Evolutionary conservation across 2,797 vertebrate species (phyloP).

Genomic region (Sebastolobus altivelis): DNA sequence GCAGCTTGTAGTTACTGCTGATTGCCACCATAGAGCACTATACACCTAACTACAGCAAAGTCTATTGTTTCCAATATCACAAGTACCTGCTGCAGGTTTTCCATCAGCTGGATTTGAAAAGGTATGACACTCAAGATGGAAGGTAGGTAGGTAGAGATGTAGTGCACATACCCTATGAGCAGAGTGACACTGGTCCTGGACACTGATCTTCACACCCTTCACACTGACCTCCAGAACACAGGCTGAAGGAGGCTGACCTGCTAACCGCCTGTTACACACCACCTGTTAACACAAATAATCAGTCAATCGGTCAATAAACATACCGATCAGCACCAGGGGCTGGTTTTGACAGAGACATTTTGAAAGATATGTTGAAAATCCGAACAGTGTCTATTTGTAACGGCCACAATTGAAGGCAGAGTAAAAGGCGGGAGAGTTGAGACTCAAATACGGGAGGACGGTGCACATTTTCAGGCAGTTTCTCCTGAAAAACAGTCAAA

Average conservation of each 20-base stretch:
- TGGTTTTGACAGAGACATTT: not conserved
- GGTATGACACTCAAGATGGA: not conserved
- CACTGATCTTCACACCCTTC: slow-evolving; percentile 92
- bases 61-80: not conserved
- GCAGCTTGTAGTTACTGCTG: slow-evolving; percentile 7
- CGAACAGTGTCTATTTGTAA: not conserved
- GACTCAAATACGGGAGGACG: not conserved
- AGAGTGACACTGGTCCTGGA: slow-evolving; percentile 88
- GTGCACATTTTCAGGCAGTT: not conserved
- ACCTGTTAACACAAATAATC: slow-evolving; percentile 83
- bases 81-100: not conserved
- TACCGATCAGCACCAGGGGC: not conserved
- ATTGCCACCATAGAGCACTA: not conserved
- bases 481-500: not conserved
- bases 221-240: slow-evolving; percentile 94
- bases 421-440: not conserved
- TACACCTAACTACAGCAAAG: not conserved
- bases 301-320: not conserved
- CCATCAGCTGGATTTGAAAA: not conserved
- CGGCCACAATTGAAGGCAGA: not conserved
- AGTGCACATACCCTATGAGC: slow-evolving; percentile 83
- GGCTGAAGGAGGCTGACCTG: slow-evolving; percentile 89
- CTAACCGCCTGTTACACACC: slow-evolving; percentile 90
- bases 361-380: too few species aligned
- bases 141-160: not conserved